Evolutionary conservation across 2,888 invertebrate genomes (phyloP), one percentile per base, ranked within the genome.

Genomic region (Trichacis sp.): DNA sequence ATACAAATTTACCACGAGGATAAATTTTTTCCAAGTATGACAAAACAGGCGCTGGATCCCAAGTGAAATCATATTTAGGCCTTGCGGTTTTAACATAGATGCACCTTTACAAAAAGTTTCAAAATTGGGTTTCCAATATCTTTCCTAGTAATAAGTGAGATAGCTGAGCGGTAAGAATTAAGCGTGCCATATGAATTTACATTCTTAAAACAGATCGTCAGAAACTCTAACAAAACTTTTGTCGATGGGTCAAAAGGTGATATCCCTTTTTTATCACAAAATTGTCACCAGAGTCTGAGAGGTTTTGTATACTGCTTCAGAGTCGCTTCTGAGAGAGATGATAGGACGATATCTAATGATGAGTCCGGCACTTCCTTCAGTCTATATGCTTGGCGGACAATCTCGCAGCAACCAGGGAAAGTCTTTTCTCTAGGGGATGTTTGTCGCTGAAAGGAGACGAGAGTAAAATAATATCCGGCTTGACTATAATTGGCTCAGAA

Each of bases 361-460:
- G 48, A 46, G 52, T 48, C 19, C 15, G 73, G 72, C 19, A 56
- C 65, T 43, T 55, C 54, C 50, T 68, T 63, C 53, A 43, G n/a
- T 36, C 18, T 36, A 14, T 75, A 71, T 3, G 72, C 75, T 18
- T 52, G n/a, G 14, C 68, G 14, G 75, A 78, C 66, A 74, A 70
- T 40, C 46, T 48, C 49, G 71, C 74, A 60, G 67, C 77, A 43
- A 70, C 72, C 72, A 78, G 73, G 72, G 73, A 62, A 73, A 77
- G 69, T n/a, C 66, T 62, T 19, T 38, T 33, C 49, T 53, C 45
- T 49, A 54, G 29, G 20, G 74, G 75, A 40, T 77, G 77, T 9
- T 51, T 48, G 43, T 47, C 17, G 33, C 74, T 76, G 62, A 59
- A 56, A 72, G 68, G 55, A 51, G 50, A 20, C 73, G 51, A 17